Conservation (phyloP, 2,797 vertebrate genomes). For the Brachymystax lenok region DNA sequence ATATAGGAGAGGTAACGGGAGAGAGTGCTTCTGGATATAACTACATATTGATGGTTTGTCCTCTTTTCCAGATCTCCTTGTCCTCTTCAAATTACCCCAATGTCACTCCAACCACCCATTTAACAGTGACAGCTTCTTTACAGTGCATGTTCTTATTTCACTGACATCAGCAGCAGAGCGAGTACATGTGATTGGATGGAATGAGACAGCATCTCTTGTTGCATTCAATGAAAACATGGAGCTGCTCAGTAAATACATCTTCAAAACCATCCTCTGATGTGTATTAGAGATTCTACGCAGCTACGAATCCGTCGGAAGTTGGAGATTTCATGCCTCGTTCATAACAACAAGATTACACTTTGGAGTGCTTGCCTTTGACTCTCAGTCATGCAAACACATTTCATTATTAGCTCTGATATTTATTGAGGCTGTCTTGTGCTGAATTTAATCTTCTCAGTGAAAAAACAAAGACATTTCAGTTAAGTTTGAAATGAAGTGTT, state of each 20-base stretch:
- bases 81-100: not conserved
- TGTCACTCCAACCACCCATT: not conserved
- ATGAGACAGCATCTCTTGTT: not conserved
- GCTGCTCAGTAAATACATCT: not conserved
- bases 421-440: not conserved
- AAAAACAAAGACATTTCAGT: not conserved
- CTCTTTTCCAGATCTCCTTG: not conserved
- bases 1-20: not conserved
- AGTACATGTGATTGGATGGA: not conserved
- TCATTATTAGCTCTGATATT: not conserved
- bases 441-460: not conserved
- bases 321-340: not conserved
- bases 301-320: not conserved
- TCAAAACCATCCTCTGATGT: not conserved
- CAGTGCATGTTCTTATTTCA: not conserved
- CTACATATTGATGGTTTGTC: not conserved
- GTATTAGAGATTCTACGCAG: not conserved
- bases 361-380: not conserved
- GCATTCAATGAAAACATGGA: not conserved
- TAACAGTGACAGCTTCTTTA: not conserved
- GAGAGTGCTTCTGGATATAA: not conserved
- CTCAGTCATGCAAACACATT: not conserved
- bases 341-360: not conserved
- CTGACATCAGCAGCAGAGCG: not conserved
- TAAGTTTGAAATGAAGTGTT: not conserved